phyloP scores from a whole-genome alignment of 2,888 invertebrate genomes.

The Cephus sareptanus region DNA sequence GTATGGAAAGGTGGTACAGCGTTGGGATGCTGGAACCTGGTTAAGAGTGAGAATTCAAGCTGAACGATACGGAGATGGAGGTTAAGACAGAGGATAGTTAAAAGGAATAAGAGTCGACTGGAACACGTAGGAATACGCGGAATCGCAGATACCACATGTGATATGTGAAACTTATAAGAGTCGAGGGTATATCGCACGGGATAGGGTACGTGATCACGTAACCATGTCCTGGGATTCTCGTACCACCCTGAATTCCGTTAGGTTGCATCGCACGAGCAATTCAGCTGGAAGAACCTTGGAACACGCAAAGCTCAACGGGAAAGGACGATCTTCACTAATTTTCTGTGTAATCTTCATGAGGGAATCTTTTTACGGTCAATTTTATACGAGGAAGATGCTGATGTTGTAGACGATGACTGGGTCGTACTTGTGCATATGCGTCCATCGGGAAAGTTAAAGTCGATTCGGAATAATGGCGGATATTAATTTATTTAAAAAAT shows the following conservation, averaged over 20 bases:
- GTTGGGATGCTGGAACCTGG: background rate
- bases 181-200: background rate
- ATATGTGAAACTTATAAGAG: background rate
- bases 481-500: background rate
- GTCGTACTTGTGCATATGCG: too few species aligned
- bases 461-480: conserved; percentile 23
- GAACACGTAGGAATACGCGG: background rate
- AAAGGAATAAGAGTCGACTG: background rate
- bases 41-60: background rate
- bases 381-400: too few species aligned
- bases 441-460: conserved; percentile 30
- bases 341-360: too few species aligned
- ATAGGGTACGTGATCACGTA: background rate
- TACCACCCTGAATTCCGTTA: background rate
- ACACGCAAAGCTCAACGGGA: background rate
- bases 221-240: background rate
- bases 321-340: too few species aligned
- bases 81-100: background rate
- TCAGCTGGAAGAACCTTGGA: background rate
- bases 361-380: too few species aligned
- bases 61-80: background rate
- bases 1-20: background rate
- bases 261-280: background rate
- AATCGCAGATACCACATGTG: background rate
- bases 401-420: too few species aligned